Base-by-base conservation (phyloP, 2,888 invertebrate genomes). In the Ischnura elegans region DNA sequence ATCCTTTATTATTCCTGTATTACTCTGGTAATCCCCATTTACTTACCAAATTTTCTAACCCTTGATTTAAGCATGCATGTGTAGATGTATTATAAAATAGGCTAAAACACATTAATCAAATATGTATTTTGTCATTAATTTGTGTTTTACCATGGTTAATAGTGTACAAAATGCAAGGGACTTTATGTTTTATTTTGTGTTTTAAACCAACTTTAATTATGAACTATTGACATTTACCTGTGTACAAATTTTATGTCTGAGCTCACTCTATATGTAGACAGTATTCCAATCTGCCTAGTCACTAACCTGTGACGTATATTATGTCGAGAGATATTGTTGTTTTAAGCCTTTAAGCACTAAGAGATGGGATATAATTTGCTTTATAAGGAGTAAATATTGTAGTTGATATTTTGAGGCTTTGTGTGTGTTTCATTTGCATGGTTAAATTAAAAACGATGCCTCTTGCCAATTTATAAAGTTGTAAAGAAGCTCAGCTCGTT, bases 231-330 rank as follows among this genome's bases (percentile, higher is more conserved):
- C 87, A 51, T 87, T 21, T 46, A 90, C 43, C 61, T 90, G 43
- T 90, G 90, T 61, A 90, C 90, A 90, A 90, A 90, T 90, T 90
- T 93, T 19, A 84, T 93, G 84, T 93, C 85, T 93, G 84, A 85
- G 93, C 85, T 93, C 85, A 93, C 85, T 93, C 42, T 87, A 85
- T 97, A 97, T 96, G 96, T 96, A 96, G 96, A 96, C 97, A 97
- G 96, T 97, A 96, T 96, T 97, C 97, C 97, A 97, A 97, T 97
- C 97, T 97, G 97, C 96, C 96, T 96, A 96, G 95, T 95, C 95
- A 95, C 95, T 95, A 95, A 95, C 95, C 94, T 93, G 93, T 93
- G 93, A 61, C 90, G 66, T 61, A 61, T n/a, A n/a, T 43, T 90
- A 61, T 85, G 86, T 86, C 61, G 66, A 90, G 43, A 90, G 90